Evolutionary conservation across 2,888 invertebrate genomes (phyloP).

Genomic region (Chrysotoxum bicinctum): DNA sequence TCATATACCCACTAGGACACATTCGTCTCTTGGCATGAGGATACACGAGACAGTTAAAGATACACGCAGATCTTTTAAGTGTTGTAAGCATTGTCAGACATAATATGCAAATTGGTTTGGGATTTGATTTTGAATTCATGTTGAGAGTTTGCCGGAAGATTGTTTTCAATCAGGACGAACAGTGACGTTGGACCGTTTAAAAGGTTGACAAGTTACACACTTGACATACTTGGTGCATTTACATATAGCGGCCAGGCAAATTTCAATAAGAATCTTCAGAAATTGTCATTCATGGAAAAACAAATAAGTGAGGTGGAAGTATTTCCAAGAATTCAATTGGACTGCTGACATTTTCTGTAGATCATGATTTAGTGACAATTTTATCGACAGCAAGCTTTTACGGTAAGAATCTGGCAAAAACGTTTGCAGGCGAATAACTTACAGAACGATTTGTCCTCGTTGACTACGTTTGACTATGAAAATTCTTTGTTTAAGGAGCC

Average conservation of each 20-base stretch:
- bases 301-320: too few species aligned
- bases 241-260: too few species aligned
- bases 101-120: conserved; percentile 42
- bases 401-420: too few species aligned
- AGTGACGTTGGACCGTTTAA: conserved; percentile 37
- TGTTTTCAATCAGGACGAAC: conserved; percentile 1
- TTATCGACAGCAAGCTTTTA: too few species aligned
- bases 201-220: conserved; percentile 4
- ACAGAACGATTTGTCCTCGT: too few species aligned
- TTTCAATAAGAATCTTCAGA: not conserved
- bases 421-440: too few species aligned
- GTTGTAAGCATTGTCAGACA: conserved; percentile 33
- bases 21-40: conserved; percentile 8
- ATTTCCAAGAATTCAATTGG: too few species aligned
- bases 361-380: too few species aligned
- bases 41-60: conserved; percentile 32
- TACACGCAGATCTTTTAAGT: conserved; percentile 9
- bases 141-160: conserved; percentile 23
- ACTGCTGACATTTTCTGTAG: too few species aligned
- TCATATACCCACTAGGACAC: not conserved
- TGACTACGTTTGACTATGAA: too few species aligned
- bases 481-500: too few species aligned
- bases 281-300: too few species aligned
- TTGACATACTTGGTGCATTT: conserved; percentile 6
- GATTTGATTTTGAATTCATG: conserved; percentile 16